Evolutionary conservation across 2,888 invertebrate genomes (phyloP).

Genomic region (Bugulina stolonifera): DNA sequence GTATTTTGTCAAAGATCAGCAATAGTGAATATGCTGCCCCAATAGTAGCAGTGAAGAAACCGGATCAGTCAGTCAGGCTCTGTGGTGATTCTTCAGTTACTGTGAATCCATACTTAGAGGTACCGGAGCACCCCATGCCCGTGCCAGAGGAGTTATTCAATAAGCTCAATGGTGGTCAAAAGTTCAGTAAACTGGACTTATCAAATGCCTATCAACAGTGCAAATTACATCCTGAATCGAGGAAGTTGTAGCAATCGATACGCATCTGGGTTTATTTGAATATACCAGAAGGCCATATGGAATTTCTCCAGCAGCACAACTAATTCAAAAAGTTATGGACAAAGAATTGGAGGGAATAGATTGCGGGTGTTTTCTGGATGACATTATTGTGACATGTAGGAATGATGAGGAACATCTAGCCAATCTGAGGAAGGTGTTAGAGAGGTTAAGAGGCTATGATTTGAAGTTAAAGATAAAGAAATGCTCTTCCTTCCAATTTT

Average conservation of each 20-base stretch:
- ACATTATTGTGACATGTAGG: neutral
- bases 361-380: neutral
- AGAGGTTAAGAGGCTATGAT: neutral
- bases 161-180: neutral
- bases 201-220: conserved; percentile 5
- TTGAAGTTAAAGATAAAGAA: neutral
- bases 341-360: neutral
- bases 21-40: neutral
- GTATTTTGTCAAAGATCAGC: neutral
- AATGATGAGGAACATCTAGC: neutral
- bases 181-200: neutral
- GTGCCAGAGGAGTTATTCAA: too few species aligned
- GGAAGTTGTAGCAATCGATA: neutral
- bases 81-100: conserved; percentile 14
- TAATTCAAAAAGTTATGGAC: neutral
- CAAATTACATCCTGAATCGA: neutral
- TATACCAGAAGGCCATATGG: neutral
- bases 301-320: neutral
- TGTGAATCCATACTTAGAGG: neutral
- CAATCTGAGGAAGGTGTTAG: neutral
- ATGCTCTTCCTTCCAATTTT: neutral
- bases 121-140: too few species aligned
- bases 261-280: neutral
- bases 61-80: neutral
- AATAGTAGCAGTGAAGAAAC: neutral